Evolutionary conservation across 2,888 invertebrate species (phyloP).

Genomic region (Dryomyza anilis): DNA sequence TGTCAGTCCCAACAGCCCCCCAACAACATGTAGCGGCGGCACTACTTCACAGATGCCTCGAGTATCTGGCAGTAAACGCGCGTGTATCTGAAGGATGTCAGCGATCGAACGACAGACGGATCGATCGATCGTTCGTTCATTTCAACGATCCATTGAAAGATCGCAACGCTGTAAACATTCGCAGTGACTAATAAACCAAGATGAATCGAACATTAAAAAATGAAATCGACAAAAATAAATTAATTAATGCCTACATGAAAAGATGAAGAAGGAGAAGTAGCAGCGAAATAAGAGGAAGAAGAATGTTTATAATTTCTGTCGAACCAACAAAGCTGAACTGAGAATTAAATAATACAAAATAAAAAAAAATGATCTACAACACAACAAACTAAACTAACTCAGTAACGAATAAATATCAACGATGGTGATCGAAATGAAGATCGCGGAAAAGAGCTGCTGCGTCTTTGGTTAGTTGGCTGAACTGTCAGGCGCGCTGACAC

Average conservation of each 20-base stretch:
- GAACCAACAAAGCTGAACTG: background rate
- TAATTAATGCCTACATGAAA: conserved; percentile 28
- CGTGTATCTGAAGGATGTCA: conserved; percentile 16
- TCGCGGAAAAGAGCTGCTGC: background rate
- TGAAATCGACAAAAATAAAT: conserved; percentile 27
- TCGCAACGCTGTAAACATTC: background rate
- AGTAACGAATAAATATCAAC: background rate
- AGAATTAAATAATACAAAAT: conserved; percentile 2
- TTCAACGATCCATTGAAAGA: background rate
- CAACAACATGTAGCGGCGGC: background rate
- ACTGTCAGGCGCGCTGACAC: background rate
- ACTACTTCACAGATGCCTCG: background rate
- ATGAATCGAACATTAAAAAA: conserved; percentile 13
- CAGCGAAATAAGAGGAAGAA: background rate
- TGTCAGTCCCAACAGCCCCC: background rate
- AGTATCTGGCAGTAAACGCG: background rate
- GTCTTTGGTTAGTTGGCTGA: background rate
- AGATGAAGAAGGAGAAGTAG: too few species aligned
- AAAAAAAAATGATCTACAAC: background rate
- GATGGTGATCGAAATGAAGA: too few species aligned
- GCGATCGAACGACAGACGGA: background rate
- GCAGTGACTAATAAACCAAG: conserved; percentile 2
- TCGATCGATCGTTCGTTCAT: conserved; percentile 6
- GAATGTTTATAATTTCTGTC: conserved; percentile 24
- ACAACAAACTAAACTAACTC: background rate